phyloP scores from a whole-genome alignment of 2,888 invertebrate species.

The Metopia argyrocephala region DNA sequence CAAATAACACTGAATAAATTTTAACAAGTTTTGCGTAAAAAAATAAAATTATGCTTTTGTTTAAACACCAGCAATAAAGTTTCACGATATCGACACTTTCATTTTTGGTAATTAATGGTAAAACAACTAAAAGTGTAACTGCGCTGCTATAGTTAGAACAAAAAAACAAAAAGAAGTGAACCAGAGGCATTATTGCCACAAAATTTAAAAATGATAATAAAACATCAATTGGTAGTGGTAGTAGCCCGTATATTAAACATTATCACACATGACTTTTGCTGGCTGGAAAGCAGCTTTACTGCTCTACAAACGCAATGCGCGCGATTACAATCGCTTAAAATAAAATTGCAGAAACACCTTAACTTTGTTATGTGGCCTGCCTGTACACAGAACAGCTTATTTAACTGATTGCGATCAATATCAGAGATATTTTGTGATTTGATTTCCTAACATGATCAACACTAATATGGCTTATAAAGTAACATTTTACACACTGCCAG shows the following conservation, averaged over 20 bases:
- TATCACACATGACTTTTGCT: not conserved
- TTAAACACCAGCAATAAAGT: slow-evolving; percentile 19
- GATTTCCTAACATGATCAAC: slow-evolving; percentile 60
- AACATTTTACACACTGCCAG: not conserved
- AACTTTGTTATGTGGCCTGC: slow-evolving; percentile 28
- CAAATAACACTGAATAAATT: not conserved
- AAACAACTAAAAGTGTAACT: slow-evolving; percentile 27
- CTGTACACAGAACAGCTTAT: slow-evolving; percentile 33
- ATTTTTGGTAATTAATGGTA: slow-evolving; percentile 50
- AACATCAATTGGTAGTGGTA: slow-evolving; percentile 36
- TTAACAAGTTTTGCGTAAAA: slow-evolving; percentile 32
- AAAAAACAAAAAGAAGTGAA: no score
- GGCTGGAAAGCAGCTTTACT: no score
- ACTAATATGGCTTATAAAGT: slow-evolving; percentile 41
- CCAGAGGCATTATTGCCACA: not conserved
- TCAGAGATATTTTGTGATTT: slow-evolving; percentile 55
- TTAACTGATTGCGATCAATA: slow-evolving; percentile 54
- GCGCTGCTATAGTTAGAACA: no score
- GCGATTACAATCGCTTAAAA: not conserved
- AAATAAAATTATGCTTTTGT: not conserved
- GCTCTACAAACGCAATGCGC: not conserved
- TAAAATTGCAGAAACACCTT: slow-evolving; percentile 35
- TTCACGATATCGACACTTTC: slow-evolving; percentile 51
- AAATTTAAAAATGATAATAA: slow-evolving; percentile 39
- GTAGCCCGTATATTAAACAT: not conserved